Base-by-base conservation (phyloP, 2,797 vertebrate species). In the Pogonophryne albipinna region DNA sequence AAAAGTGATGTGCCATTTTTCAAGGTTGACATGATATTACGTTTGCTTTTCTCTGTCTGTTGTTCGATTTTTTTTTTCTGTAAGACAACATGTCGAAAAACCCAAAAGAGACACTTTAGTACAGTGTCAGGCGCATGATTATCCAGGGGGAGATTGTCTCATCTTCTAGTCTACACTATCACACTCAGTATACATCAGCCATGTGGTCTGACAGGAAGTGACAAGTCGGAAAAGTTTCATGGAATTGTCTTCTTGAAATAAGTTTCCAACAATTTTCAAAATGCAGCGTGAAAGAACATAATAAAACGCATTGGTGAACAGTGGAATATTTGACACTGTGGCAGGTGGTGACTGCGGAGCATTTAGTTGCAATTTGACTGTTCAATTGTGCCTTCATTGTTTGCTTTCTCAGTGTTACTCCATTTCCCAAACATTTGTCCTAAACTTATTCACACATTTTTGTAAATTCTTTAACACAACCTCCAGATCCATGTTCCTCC, bases 1-100 rank as follows among this genome's bases (percentile, higher is more conserved):
- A 66, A 70, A 75, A 74, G 2, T 14, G 38, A 79, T 71, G 66
- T 27, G 42, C 55, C 6, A 3, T 79, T 67, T 63, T 73, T 63
- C 14, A 58, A 52, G 42, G 76, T 27, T 71, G 58, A 12, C 27
- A 2, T 23, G 47, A 42, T 34, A 53, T 65, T 60, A 52, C 57
- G 47, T 2, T 41, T 17, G 3, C 19, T 34, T 59, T 66, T 49
- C 7, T 53, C 42, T 34, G 12, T 49, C 14, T n/a, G 59, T 17
- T 41, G 51, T 13, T 62, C 7, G 8, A 62, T 53, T 55, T 60
- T 2, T 52, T 52, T 70, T 56, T 64, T 52, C 61, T 62, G 38
- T 38, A 10, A 53, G 61, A 27, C 38, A 60, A 52, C 38, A 4
- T 15, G 15, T 15, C 6, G 12, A 16, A 72, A 69, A 66, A n/a